Percentiles rank a stretch among this genome's conserved stretches.
Evolutionary conservation across 2,113 vertebrate species (phyloP).

Genomic region (Guaruba guarouba): DNA sequence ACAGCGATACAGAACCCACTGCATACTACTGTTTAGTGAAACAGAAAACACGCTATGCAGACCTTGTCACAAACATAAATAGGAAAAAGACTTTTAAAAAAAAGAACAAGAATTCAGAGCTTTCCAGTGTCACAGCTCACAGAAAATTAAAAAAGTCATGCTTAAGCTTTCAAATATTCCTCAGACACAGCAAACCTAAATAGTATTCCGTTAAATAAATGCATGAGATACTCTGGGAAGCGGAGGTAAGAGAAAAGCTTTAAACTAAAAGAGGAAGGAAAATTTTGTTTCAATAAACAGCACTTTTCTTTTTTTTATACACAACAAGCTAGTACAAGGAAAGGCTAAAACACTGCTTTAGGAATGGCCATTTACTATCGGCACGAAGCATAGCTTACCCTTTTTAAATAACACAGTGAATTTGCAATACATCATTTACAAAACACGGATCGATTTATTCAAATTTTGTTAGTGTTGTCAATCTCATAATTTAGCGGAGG

Average conservation of each 20-base stretch:
- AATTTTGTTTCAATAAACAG: conserved; percentile 70
- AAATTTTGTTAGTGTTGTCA: conserved; percentile 84
- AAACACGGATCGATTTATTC: conserved; percentile 76
- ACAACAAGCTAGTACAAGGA: conserved; percentile 78
- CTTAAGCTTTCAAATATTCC: conserved; percentile 79
- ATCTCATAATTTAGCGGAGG: conserved; percentile 80
- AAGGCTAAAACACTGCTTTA: conserved; percentile 80
- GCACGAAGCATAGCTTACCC: conserved; percentile 78
- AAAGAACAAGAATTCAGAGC: conserved; percentile 65
- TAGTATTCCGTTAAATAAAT: conserved; percentile 71
- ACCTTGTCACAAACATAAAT: conserved; percentile 73
- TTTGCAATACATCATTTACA: conserved; percentile 78
- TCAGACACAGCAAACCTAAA: conserved; percentile 87
- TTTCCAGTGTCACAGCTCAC: conserved; percentile 82
- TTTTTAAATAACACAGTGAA: conserved; percentile 82
- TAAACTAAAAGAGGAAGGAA: conserved; percentile 60
- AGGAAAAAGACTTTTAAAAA: conserved; percentile 48
- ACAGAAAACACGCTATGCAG: conserved; percentile 43
- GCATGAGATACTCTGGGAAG: conserved; percentile 68
- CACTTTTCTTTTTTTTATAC: conserved; percentile 70
- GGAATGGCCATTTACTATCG: conserved; percentile 82
- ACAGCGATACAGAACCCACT: conserved; percentile 69
- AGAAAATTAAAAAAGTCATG: conserved; percentile 72
- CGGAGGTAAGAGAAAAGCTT: conserved; percentile 67
- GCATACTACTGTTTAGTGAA: conserved; percentile 50